A percentile compares a stretch with the other conserved stretches of the same genome.
These are phyloP conservation scores for Meiosimyza decipiens DNA, from an alignment of 2,888 invertebrate species.

Conservation along the genomic window DNA sequence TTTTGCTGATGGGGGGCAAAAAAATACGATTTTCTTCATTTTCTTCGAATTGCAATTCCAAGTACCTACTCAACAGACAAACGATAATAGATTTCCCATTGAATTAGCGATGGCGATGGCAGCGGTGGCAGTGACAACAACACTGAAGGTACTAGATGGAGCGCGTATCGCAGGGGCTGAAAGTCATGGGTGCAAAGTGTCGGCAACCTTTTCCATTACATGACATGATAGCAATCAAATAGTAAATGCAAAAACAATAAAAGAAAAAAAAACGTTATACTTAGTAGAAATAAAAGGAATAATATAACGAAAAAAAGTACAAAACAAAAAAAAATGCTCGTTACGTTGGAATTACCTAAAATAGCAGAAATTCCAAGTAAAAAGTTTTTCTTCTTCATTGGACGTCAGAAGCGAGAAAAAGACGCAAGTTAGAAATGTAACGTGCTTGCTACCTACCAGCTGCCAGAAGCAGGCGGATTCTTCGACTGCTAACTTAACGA, in stretches of 20 bases:
- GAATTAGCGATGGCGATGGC: slow-evolving; percentile 22
- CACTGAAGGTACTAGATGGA: neutral
- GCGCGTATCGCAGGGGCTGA: neutral
- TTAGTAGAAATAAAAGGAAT: neutral
- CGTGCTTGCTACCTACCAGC: no score
- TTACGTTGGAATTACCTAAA: neutral
- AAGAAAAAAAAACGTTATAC: neutral
- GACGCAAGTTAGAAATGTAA: no score
- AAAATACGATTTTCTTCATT: neutral
- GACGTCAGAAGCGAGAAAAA: no score
- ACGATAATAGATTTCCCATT: slow-evolving; percentile 23
- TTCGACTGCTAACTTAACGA: no score
- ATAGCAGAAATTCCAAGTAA: neutral
- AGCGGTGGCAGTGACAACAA: neutral
- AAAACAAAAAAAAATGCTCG: neutral
- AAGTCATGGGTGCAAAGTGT: slow-evolving; percentile 21
- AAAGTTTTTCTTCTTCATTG: no score
- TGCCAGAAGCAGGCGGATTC: no score
- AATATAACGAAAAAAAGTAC: slow-evolving; percentile 8
- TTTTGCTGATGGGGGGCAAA: neutral
- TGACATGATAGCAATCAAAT: slow-evolving; percentile 27
- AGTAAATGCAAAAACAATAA: slow-evolving; percentile 2
- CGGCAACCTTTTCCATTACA: slow-evolving; percentile 31
- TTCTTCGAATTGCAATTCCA: neutral
- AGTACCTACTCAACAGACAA: neutral